Evolutionary conservation across 2,888 invertebrate species (phyloP), one percentile per base, ranked within the genome.

Genomic region (Phalera bucephala): DNA sequence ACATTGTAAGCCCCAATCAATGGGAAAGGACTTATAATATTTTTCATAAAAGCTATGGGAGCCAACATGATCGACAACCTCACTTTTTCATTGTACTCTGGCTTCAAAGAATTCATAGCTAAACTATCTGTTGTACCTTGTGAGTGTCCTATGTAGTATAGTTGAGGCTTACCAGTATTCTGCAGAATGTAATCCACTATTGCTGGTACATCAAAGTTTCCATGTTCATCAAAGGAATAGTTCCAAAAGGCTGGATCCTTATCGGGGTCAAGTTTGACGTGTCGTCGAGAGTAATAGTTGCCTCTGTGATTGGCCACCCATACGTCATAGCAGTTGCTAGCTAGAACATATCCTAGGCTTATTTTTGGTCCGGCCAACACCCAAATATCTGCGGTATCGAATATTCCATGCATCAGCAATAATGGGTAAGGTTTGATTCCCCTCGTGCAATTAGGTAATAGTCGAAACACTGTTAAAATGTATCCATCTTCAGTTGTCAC

Each of bases 101-200:
- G 91, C 15, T 66, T 72, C 21, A 86, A 66, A 0, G 92, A 88
- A 2, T 80, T 69, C 83, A 92, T 86, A 0, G 91, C 91, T 45
- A 87, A 93, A 53, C 91, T 92, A 23, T 79, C 61, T 0, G 93
- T 92, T 0, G 91, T 91, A 12, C 95, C 95, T 73, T 91, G 91
- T 4, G 94, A 95, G 66, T 95, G 94, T 1, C 94, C 95, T 4
- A 93, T 75, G 64, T 93, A 94, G 53, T 91, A 91, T 0, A 95
- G 47, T 37, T 91, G 80, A 0, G 86, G 49, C 22, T 88, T 78
- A 1, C 89, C 85, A 0, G 94, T 94, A 3, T 41, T 31, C 0
- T 49, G 33, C 1, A 80, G 42, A 8, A 85, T 59, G 32, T 72
- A 72, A 47, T 86, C 80, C 3, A 83, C 91, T 68, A 91, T 91